These are phyloP conservation scores for Cryptus viduatorius DNA, from an alignment of 2,888 invertebrate genomes.

Conservation along the genomic window DNA sequence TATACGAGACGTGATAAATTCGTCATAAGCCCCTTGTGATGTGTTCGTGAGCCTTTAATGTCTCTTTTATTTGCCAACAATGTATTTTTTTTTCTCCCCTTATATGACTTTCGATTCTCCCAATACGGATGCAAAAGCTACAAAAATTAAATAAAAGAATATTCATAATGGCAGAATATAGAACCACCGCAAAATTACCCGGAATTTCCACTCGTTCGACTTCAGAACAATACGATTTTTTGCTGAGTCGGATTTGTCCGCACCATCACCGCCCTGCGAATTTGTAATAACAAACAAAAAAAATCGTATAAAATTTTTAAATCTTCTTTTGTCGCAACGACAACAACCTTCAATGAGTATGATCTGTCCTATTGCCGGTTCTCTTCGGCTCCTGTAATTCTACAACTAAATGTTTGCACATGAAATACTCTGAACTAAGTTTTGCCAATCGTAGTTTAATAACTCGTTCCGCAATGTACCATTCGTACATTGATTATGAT, in stretches of 20 bases:
- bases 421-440: constrained; percentile 3
- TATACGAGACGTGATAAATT: constrained; percentile 39
- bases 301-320: constrained; percentile 57
- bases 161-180: constrained; percentile 68
- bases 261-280: constrained; percentile 86
- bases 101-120: constrained; percentile 38
- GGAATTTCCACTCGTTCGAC: constrained; percentile 89
- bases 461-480: not conserved
- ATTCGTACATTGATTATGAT: not conserved
- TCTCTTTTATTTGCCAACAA: constrained; percentile 18
- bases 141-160: constrained; percentile 70
- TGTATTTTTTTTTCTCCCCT: constrained; percentile 19
- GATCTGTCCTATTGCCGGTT: constrained; percentile 21
- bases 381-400: constrained; percentile 42
- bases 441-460: not conserved
- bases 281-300: constrained; percentile 77
- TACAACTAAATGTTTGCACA: constrained; percentile 23
- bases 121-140: constrained; percentile 74
- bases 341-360: not conserved
- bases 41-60: constrained; percentile 43
- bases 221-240: constrained; percentile 86
- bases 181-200: constrained; percentile 86
- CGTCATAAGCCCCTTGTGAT: constrained; percentile 45
- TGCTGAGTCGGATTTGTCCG: constrained; percentile 86
- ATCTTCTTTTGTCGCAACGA: constrained; percentile 13